Base-by-base conservation (phyloP, 2,888 invertebrate species). In the Yponomeuta cagnagella region DNA sequence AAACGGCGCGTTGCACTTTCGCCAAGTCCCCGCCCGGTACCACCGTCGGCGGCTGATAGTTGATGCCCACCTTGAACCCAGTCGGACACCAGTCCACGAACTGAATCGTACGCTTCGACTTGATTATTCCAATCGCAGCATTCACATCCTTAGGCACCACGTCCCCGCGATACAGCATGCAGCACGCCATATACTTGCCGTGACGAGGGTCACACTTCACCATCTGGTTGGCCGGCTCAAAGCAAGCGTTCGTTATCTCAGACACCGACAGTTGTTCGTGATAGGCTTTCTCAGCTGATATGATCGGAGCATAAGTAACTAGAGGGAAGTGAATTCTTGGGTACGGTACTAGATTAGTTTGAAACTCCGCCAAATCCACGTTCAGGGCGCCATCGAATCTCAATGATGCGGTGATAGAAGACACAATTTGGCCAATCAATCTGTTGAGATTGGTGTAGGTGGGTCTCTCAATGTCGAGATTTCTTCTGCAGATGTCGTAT, bases 81-180 rank as follows among this genome's bases (percentile, higher is more conserved):
- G 52, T 52, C 52, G 52, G 52, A 12, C 52, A 52, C 52, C 52
- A 52, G 52, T 52, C 52, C 52, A 52, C 52, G 52, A 52, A 52
- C 12, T 52, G 52, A 82, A 96, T 95, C 84, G 95, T 94, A 73
- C 96, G 94, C 89, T 96, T 97, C 74, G 96, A 96, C 87, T 97
- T 97, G 90, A 97, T 96, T 79, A 95, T 95, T 3, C 96, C 96
- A 82, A 96, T 96, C 68, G 96, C 96, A n/a, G 96, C 96, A 78
- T 96, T 96, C 31, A 96, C 96, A 80, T 96, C 96, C 87, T 96
- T 97, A 72, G 97, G 97, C 8, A 97, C 97, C 70, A 97, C 96
- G 84, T 97, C 96, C 72, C 96, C 96, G 95, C 52, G 52, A 52
- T 52, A 52, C 52, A 52, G 52, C 52, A 52, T 52, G 10, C 52